phyloP scores from a whole-genome alignment of 2,888 invertebrate species.

The Archaeoteleia sp. region DNA sequence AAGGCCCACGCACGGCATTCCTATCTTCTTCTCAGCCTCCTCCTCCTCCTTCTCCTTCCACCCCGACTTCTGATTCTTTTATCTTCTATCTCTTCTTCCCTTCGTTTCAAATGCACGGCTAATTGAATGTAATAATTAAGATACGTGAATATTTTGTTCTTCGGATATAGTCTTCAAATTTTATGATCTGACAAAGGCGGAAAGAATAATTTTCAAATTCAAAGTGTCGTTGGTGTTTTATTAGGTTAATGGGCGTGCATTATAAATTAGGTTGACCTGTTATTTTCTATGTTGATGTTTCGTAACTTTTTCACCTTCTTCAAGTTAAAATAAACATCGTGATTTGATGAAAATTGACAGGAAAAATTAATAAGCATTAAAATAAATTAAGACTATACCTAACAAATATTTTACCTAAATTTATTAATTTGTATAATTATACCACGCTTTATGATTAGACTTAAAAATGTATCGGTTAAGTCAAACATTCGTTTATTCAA shows the following conservation, averaged over 20 bases:
- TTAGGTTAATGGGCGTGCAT: neutral
- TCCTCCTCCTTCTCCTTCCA: constrained; percentile 53
- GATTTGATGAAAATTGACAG: too few relatives aligned
- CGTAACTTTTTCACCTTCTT: too few relatives aligned
- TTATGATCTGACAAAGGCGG: constrained; percentile 3
- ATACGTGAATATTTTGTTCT: constrained; percentile 31
- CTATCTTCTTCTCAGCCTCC: constrained; percentile 60
- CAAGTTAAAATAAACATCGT: too few relatives aligned
- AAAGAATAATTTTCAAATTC: constrained; percentile 15
- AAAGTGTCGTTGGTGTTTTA: constrained; percentile 7
- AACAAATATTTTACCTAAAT: too few relatives aligned
- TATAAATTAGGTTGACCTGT: neutral
- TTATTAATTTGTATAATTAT: too few relatives aligned
- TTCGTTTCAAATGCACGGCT: constrained; percentile 36
- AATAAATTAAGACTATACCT: too few relatives aligned
- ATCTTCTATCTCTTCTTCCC: constrained; percentile 47
- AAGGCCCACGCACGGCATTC: constrained; percentile 72
- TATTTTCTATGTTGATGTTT: too few relatives aligned
- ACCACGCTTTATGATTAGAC: too few relatives aligned
- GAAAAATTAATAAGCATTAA: too few relatives aligned
- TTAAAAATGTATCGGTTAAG: too few relatives aligned
- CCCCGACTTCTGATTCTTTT: constrained; percentile 51
- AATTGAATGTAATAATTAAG: constrained; percentile 53
- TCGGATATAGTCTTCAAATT: constrained; percentile 36
- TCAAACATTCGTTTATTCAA: too few relatives aligned